A percentile compares a stretch with the other conserved stretches of the same genome.
Conservation (phyloP, 2,888 invertebrate genomes). For the Galeruca laticollis region DNA sequence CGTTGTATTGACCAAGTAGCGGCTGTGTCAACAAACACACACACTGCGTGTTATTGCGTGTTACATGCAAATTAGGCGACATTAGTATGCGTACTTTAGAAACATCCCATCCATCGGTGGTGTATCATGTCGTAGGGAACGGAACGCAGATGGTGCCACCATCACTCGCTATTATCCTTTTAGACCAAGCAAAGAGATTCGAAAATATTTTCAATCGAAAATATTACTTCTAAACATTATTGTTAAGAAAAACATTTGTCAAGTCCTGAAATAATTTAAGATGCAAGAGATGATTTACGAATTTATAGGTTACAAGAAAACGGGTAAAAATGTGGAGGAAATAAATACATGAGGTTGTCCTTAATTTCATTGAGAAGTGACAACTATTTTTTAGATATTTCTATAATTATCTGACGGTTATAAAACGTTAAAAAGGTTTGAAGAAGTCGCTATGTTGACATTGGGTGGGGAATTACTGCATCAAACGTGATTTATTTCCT, state of each 20-base stretch:
- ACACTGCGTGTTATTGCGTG: conserved; percentile 62
- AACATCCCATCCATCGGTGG: conserved; percentile 58
- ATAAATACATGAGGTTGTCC: too few species aligned
- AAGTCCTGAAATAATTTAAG: too few species aligned
- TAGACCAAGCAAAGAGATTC: background rate
- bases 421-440: too few species aligned
- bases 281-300: too few species aligned
- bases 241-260: too few species aligned
- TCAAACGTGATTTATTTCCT: background rate
- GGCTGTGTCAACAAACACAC: conserved; percentile 65
- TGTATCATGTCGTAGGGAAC: conserved; percentile 49
- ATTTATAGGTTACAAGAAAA: too few species aligned
- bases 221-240: background rate
- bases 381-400: too few species aligned
- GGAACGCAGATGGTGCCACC: conserved; percentile 59
- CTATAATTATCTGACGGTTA: too few species aligned
- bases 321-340: too few species aligned
- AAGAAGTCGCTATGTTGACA: too few species aligned
- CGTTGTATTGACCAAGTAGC: conserved; percentile 53
- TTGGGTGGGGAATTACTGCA: too few species aligned
- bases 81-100: conserved; percentile 66
- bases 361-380: too few species aligned
- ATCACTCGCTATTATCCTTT: conserved; percentile 41
- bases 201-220: background rate
- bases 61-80: conserved; percentile 66